phyloP scores from a whole-genome alignment of 2,888 invertebrate genomes.

The Lycia hirtaria region DNA sequence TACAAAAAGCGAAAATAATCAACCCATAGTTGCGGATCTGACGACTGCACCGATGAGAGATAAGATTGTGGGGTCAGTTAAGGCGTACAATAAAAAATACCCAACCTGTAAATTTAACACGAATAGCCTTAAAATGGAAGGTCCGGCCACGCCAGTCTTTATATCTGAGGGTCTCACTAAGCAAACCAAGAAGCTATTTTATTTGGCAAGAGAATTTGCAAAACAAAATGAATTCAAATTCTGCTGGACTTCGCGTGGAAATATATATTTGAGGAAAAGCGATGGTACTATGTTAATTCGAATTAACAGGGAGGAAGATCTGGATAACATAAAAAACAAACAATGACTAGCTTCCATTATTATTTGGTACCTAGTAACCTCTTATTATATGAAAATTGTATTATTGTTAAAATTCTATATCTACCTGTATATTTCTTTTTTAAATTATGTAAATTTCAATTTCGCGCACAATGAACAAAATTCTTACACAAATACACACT shows the following conservation, averaged over 20 bases:
- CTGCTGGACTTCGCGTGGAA: slow-evolving; percentile 4
- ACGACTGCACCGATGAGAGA: not conserved
- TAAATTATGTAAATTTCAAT: too few relatives aligned
- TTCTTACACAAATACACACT: too few relatives aligned
- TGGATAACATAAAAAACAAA: not conserved
- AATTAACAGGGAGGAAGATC: not conserved
- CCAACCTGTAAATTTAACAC: not conserved
- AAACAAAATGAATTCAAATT: not conserved
- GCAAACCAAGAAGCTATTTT: slow-evolving; percentile 3
- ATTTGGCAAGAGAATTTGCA: not conserved
- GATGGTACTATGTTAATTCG: slow-evolving; percentile 1
- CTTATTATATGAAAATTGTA: too few relatives aligned
- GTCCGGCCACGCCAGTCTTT: not conserved
- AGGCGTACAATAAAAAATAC: slow-evolving; percentile 7
- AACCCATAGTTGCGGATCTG: slow-evolving; percentile 7
- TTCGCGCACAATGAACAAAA: too few relatives aligned
- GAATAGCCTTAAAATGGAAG: not conserved
- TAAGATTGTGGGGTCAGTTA: not conserved
- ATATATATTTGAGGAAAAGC: not conserved
- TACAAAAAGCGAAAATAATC: slow-evolving; percentile 4
- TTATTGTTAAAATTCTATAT: too few relatives aligned
- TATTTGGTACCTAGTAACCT: not conserved
- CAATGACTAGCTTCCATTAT: not conserved
- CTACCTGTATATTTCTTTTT: too few relatives aligned
- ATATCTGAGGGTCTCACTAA: slow-evolving; percentile 7